Base-by-base conservation (phyloP, 2,888 invertebrate genomes). In the Megalurothrips usitatus region DNA sequence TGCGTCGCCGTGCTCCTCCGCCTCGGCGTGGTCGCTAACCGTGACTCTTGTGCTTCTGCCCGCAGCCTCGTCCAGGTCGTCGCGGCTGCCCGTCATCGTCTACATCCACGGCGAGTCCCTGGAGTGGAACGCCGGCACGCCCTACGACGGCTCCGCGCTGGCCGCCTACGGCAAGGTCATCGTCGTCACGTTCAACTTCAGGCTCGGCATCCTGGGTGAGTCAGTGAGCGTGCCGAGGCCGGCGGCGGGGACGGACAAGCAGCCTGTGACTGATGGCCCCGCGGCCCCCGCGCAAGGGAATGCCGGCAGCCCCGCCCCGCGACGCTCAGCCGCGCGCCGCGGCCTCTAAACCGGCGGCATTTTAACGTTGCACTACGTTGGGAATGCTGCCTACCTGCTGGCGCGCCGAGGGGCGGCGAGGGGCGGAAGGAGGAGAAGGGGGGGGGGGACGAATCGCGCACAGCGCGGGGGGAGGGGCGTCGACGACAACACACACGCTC, bases 61-160 rank as follows among this genome's bases (percentile, higher is more conserved):
- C 12, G 26, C 68, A 75, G 68, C 68, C 9, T 26, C 68, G 10
- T 23, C 68, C 23, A n/a, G 26, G 23, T 75, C 68, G 23, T 75
- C 68, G 26, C 68, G 68, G 9, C 92, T 92, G 86, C 95, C 97
- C 0, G 96, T 97, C 0, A 91, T 98, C 86, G 94, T 98, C 79
- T 97, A 96, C 87, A 92, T 98, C 83, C 97, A 97, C 85, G 98
- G 97, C 0, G 98, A 98, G 87, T 96, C 96, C 0, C 98, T 96
- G 87, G 97, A 97, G 86, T 98, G 97, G 95, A 97, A 97, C 86
- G 96, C 97, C 48, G 99, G 98, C 82, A 98, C 98, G 88, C 94
- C 97, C 0, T 99, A 98, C 88, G 99, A 99, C 87, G 98, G 97
- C 19, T 94, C 95, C 83, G 93, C 98, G 79, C 88, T 99, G 84